phyloP scores from a whole-genome alignment of 1,140 invertebrate genomes.

The Heliconius hewitsoni region DNA sequence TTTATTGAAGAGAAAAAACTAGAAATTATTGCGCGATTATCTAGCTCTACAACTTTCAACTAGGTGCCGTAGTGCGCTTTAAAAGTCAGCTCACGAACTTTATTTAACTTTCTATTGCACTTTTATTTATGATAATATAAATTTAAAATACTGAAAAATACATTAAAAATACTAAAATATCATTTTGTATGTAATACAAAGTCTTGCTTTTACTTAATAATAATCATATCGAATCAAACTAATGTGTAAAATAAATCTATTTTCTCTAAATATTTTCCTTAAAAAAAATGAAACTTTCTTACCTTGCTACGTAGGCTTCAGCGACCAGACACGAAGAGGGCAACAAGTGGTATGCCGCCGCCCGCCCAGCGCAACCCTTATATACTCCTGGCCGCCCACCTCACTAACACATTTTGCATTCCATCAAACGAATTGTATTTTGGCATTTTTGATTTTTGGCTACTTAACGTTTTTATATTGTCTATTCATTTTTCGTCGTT shows the following conservation, averaged over 20 bases:
- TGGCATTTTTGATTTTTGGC: not conserved
- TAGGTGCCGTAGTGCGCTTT: not conserved
- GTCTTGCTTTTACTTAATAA: not conserved
- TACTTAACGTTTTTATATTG: not conserved
- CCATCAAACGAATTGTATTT: constrained; percentile 54
- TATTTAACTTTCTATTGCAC: not conserved
- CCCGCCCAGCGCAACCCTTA: constrained; percentile 55
- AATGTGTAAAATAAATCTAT: not conserved
- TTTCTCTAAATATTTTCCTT: not conserved
- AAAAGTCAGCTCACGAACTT: not conserved
- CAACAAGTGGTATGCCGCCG: constrained; percentile 71
- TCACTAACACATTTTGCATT: constrained; percentile 68
- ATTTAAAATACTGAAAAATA: no score
- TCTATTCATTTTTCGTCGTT: not conserved
- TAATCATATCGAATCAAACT: not conserved
- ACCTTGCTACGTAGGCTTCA: constrained; percentile 31
- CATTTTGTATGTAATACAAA: not conserved
- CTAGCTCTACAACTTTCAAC: constrained; percentile 1
- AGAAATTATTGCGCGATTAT: not conserved
- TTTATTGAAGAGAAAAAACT: not conserved
- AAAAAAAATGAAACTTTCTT: constrained; percentile 15
- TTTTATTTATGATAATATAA: not conserved
- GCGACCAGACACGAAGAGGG: constrained; percentile 49
- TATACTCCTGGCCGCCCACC: constrained; percentile 62
- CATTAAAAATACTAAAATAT: not conserved